Evolutionary conservation across 2,888 invertebrate species (phyloP), one percentile per base, ranked within the genome.

Genomic region (Drosophila mimetica): DNA sequence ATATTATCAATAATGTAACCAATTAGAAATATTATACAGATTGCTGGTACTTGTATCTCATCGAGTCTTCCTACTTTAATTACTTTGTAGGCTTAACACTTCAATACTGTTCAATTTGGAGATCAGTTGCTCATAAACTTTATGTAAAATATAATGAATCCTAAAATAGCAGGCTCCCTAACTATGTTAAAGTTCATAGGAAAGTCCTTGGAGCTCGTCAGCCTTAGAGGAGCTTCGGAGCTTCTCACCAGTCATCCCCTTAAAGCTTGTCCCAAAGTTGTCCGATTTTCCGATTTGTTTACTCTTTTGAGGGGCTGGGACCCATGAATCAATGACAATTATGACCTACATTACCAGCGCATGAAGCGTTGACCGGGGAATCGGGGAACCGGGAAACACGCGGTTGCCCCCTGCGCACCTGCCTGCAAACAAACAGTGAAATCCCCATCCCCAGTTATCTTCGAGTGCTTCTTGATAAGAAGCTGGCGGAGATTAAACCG

Each of bases 261-360:
- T 30, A 30, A 30, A 30, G 30, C 13, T 46, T 7, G 46, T 77
- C 50, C 72, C 72, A 51, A 80, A 72, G 46, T 47, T 72, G 75
- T 70, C 69, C 61, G 57, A 83, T 75, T 18, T 50, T 30, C 34
- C 9, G 22, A 5, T n/a, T 18, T 20, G 25, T 2, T 32, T 8
- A 37, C 22, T 16, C 14, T 16, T 36, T 16, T 25, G 9, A 46
- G 37, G 25, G 37, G 20, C 32, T 28, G 11, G 28, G 16, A 16
- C 20, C 32, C 46, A 34, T 39, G 53, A 58, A 48, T 59, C 50
- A 44, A 50, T 39, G 63, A 13, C 51, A 44, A 42, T 64, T 64
- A 69, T 69, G 67, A 64, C 66, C 64, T 46, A 61, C 53, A 54
- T 69, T 64, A 47, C 51, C 44, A 66, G 59, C 25, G 20, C 22